phyloP scores from a whole-genome alignment of 2,888 invertebrate genomes.

The Maniola hyperantus region DNA sequence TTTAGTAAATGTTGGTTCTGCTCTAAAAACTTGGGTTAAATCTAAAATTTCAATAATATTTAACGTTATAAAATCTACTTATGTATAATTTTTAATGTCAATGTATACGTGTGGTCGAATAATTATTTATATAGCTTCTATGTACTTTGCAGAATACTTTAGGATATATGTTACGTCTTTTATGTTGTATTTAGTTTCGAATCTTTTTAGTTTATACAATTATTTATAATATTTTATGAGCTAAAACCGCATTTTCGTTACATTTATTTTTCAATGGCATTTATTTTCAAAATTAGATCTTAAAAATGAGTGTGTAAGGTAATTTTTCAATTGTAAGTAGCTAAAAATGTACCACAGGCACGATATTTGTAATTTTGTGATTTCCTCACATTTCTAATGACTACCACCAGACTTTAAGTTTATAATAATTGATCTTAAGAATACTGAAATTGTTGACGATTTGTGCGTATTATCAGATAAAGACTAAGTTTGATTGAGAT shows the following conservation, averaged over 20 bases:
- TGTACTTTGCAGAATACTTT: constrained; percentile 14
- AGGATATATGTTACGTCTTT: not conserved
- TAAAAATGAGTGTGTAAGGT: constrained; percentile 50
- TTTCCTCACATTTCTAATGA: not conserved
- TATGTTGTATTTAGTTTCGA: constrained; percentile 7
- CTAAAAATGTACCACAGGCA: constrained; percentile 43
- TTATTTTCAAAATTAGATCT: constrained; percentile 62
- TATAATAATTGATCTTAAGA: not conserved
- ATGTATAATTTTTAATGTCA: constrained; percentile 23
- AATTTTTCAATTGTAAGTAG: constrained; percentile 42
- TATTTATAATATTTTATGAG: constrained; percentile 16
- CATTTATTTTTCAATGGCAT: constrained; percentile 57
- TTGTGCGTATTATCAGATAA: not conserved
- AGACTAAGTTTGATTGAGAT: not conserved
- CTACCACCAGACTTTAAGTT: not conserved
- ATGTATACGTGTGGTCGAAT: constrained; percentile 29
- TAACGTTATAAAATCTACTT: constrained; percentile 34
- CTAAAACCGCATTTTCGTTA: constrained; percentile 1
- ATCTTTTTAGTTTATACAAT: not conserved
- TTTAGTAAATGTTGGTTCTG: constrained; percentile 12
- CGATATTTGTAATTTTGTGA: constrained; percentile 35
- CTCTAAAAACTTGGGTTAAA: constrained; percentile 14
- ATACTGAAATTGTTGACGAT: not conserved
- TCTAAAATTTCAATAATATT: constrained; percentile 20
- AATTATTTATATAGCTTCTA: constrained; percentile 25